These are phyloP conservation scores for Drosophila sturtevanti DNA, from an alignment of 1,140 invertebrate genomes.

Conservation along the genomic window DNA sequence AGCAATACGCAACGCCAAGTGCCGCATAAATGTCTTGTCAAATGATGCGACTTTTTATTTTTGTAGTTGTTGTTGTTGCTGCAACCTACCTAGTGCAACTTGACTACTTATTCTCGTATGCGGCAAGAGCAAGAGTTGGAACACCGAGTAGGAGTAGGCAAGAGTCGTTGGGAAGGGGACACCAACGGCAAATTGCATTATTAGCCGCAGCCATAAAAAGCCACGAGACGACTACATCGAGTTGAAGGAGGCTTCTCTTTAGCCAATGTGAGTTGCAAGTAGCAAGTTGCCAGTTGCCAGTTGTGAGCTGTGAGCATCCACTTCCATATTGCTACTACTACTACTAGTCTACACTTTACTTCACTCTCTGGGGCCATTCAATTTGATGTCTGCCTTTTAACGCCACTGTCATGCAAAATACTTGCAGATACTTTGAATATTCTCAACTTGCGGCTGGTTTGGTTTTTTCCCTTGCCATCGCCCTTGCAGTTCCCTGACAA, in stretches of 20 bases:
- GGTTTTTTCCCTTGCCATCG: neutral
- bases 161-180: no score
- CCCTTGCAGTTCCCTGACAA: slow-evolving; percentile 44
- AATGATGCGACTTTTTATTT: slow-evolving; percentile 71
- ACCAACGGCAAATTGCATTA: slow-evolving; percentile 75
- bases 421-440: slow-evolving; percentile 74
- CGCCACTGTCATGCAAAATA: slow-evolving; percentile 74
- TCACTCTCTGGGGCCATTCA: slow-evolving; percentile 50
- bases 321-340: slow-evolving; percentile 17
- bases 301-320: slow-evolving; percentile 9
- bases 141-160: neutral
- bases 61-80: slow-evolving; percentile 7
- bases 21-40: slow-evolving; percentile 79
- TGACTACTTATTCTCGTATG: slow-evolving; percentile 1
- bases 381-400: slow-evolving; percentile 76
- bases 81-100: slow-evolving; percentile 11
- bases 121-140: slow-evolving; percentile 10
- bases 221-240: slow-evolving; percentile 23
- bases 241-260: slow-evolving; percentile 8
- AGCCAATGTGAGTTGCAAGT: slow-evolving; percentile 3
- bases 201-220: slow-evolving; percentile 76
- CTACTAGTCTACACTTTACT: neutral
- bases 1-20: slow-evolving; percentile 73
- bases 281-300: slow-evolving; percentile 12
- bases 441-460: slow-evolving; percentile 35